Conservation (phyloP, 2,113 vertebrate genomes). For the Istiophorus platypterus region DNA sequence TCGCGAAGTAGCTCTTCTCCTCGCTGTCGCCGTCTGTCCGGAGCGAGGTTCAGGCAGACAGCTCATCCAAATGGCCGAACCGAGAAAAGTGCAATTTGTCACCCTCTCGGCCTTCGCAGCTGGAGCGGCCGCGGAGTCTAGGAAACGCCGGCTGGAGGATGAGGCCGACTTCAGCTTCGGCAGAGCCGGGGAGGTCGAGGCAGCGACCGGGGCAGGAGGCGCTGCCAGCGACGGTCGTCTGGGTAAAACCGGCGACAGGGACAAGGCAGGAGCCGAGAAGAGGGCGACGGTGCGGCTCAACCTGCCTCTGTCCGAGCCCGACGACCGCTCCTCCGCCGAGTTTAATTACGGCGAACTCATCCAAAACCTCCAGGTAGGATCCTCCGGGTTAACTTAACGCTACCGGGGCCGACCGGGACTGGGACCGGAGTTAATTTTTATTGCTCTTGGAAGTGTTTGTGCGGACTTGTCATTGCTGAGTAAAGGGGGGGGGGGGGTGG, state of each 20-base stretch:
- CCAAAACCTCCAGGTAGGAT: slow-evolving; percentile 66
- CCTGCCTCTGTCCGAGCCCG: slow-evolving; percentile 91
- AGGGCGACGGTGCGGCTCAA: slow-evolving; percentile 85
- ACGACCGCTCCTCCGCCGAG: slow-evolving; percentile 92
- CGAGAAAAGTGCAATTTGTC: slow-evolving; percentile 91
- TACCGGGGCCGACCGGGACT: slow-evolving; percentile 20
- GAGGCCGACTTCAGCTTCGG: slow-evolving; percentile 78
- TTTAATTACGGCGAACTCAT: slow-evolving; percentile 95
- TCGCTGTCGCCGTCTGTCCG: slow-evolving; percentile 79
- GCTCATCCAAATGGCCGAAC: slow-evolving; percentile 90
- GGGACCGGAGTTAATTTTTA: slow-evolving; percentile 56
- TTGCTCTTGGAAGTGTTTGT: slow-evolving; percentile 63
- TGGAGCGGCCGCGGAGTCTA: slow-evolving; percentile 69
- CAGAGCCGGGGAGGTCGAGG: slow-evolving; percentile 78
- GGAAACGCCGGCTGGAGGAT: slow-evolving; percentile 85
- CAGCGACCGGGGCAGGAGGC: slow-evolving; percentile 66
- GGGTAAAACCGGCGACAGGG: slow-evolving; percentile 74
- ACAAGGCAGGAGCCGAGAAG: slow-evolving; percentile 71
- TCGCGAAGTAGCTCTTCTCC: slow-evolving; percentile 82
- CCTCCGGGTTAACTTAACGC: slow-evolving; percentile 11
- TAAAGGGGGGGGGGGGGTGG: slow-evolving; percentile 34
- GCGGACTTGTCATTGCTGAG: slow-evolving; percentile 71
- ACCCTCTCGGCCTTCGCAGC: slow-evolving; percentile 83
- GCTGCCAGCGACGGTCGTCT: slow-evolving; percentile 75
- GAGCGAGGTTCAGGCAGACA: slow-evolving; percentile 81